Base-by-base conservation (phyloP, 2,888 invertebrate species). In the Drosophila merina region DNA sequence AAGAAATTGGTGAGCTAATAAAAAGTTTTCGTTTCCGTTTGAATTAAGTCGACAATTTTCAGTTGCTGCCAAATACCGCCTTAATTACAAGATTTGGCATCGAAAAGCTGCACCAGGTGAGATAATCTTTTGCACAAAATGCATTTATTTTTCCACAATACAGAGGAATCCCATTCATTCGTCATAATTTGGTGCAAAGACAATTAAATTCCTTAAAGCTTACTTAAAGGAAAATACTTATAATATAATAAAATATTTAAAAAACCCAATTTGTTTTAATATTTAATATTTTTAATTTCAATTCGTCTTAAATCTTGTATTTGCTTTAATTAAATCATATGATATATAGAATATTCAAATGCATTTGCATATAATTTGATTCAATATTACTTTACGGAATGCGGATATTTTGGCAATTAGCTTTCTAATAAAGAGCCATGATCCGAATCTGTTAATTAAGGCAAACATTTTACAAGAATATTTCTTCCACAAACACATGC, bases 1-100 rank as follows among this genome's bases (percentile, higher is more conserved):
- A n/a, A 14, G 38, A 54, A 54, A 67, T 56, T 67, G 59, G 47
- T 58, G 45, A 66, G 79, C 73, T 76, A 79, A 82, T 77, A 66
- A 75, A 77, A 82, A 68, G 48, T 82, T 76, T 70, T 49, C 48
- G 56, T 67, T 57, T 57, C 28, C 44, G 42, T 47, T 50, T 28
- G 67, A 64, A 64, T 60, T 67, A 58, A 49, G 56, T 71, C 57
- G 49, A 68, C 49, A 72, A 62, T 63, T 62, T 60, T 45, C 63
- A n/a, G 45, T 52, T 40, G 48, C 48, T 73, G 57, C 64, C 73
- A 70, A 75, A 68, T 50, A 10, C 50, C 20, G 28, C 55, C 64
- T 63, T 72, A 72, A 71, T 64, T 71, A 63, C 55, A 44, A 25
- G 33, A 28, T 49, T 47, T 47, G 63, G 51, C 50, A 42, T 59